Evolutionary conservation across 2,113 vertebrate species (phyloP).

Genomic region (Mormyrus lacerda): DNA sequence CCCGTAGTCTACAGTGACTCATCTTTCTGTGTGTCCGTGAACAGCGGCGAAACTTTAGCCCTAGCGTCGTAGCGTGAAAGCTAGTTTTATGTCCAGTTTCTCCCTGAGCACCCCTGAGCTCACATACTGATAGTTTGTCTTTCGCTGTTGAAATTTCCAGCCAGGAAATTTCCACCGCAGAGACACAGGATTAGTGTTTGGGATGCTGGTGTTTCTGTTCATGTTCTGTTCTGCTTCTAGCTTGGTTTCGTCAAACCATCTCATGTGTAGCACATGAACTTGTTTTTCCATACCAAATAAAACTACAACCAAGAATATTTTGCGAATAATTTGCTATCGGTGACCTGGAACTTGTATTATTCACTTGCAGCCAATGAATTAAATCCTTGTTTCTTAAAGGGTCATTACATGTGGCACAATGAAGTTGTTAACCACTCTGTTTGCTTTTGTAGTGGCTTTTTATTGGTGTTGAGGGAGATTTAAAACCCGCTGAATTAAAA

Average conservation of each 20-base stretch:
- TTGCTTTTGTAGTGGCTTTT: constrained; percentile 4
- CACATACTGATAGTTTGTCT: not conserved
- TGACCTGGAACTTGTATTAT: not conserved
- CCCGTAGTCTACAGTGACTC: not conserved
- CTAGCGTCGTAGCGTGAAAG: not conserved
- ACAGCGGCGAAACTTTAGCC: not conserved
- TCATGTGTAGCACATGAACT: not conserved
- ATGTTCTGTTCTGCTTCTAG: not conserved
- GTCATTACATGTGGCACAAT: not conserved
- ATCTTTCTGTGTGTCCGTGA: not conserved
- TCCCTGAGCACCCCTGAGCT: not conserved
- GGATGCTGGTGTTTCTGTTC: not conserved
- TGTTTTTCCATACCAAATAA: not conserved
- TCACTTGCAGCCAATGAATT: not conserved
- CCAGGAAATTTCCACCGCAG: not conserved
- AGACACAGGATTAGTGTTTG: not conserved
- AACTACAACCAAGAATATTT: not conserved
- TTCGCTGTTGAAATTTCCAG: not conserved
- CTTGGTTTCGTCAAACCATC: not conserved
- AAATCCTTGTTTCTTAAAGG: not conserved
- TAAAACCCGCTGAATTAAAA: not conserved
- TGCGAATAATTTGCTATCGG: not conserved
- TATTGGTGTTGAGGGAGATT: not conserved
- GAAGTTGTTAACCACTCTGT: not conserved
- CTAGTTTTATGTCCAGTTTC: not conserved